Evolutionary conservation across 1,140 invertebrate species (phyloP), one percentile per base, ranked within the genome.

Genomic region (Drosophila triauraria): DNA sequence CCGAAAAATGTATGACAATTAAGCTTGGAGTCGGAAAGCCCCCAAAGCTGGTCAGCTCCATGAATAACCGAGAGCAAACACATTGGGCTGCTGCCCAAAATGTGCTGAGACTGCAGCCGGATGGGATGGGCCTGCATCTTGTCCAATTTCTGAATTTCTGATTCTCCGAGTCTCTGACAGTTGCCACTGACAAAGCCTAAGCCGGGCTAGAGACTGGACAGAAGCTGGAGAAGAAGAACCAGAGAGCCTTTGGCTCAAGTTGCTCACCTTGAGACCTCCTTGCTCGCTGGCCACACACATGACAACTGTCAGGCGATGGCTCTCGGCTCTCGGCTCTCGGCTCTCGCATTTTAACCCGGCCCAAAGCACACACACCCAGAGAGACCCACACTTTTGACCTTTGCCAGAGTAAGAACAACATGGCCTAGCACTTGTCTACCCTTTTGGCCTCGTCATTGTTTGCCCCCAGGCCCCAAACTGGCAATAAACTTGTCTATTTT

Each of bases 401-500:
- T 88, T 88, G 70, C 64, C 77, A 71, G 42, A 60, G 62, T 10
- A 38, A 40, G 30, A 75, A 67, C 48, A 82, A 80, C 77, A 72
- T 65, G 75, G 78, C 48, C 67, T 43, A 69, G 76, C 80, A 77
- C 76, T 87, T 84, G 83, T 88, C 83, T 88, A 84, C 77, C 83
- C 83, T 84, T 82, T 84, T 88, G 80, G 84, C 83, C 80, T 84
- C 84, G 84, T 88, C 83, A 83, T 88, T 87, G 83, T 87, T 87
- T 87, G 77, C 77, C 77, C 77, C 77, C 70, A 80, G 82, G 84
- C 84, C 76, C 83, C 80, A 85, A 86, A 88, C 83, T 87, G 83
- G 83, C 84, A 87, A 87, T 87, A 87, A 87, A 88, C 83, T 88
- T 87, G 83, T 87, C 85, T 87, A 87, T 87, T 87, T 87, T 88